Base-by-base conservation (phyloP, 2,797 vertebrate species). In the Arnoldichthys spilopterus region DNA sequence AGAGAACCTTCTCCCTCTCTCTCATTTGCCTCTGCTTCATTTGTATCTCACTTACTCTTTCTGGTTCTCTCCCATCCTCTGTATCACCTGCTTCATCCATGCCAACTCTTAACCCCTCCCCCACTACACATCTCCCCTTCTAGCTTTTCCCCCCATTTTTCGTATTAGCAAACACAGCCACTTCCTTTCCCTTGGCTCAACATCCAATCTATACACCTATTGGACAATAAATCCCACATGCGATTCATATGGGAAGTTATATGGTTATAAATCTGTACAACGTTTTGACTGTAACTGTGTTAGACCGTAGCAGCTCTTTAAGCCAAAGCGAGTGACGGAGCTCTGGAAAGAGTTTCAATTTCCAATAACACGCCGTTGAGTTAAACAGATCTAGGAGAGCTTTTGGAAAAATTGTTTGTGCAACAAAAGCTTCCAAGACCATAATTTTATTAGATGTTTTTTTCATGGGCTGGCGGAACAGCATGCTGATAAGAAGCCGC, bases 141-240 rank as follows among this genome's bases (percentile, higher is more conserved):
- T 71, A 68, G 82, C 71, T 67, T 43, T 67, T 61, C n/a, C n/a
- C n/a, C n/a, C n/a, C n/a, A n/a, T n/a, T 76, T 79, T 82, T 34
- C 69, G 79, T 47, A 75, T 26, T 80, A 77, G 85, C 84, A 75
- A 82, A 54, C 62, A 72, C 77, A 83, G 59, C 62, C 54, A 49
- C 72, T 83, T 70, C 78, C 67, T 47, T 77, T 70, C 75, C 64
- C 32, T 51, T 79, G 40, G 43, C 26, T 9, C 11, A 51, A 34
- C 28, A 30, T 51, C 28, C 32, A 9, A 30, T 49, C 16, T 51
- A 20, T 69, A 11, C 40, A 74, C 7, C 16, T 16, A n/a, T 18
- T n/a, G 13, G 5, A 24, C 72, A 34, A 3, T 30, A 68, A 45
- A 40, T 22, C 26, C 68, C 30, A 64, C 47, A 43, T 49, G n/a